phyloP scores from a whole-genome alignment of 2,888 invertebrate species.

The Platycheirus albimanus region DNA sequence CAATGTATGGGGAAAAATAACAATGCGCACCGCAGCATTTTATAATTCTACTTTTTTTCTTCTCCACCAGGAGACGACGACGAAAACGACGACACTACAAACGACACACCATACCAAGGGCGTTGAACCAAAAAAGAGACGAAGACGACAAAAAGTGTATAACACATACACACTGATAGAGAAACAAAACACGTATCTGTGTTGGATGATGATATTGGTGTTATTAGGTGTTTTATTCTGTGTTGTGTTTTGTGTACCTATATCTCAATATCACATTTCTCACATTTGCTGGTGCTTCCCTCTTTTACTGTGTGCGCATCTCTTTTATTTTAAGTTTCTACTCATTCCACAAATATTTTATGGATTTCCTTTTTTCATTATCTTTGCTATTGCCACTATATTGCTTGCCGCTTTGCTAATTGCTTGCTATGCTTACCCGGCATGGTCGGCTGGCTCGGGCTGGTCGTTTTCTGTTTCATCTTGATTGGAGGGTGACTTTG shows the following conservation, averaged over 20 bases:
- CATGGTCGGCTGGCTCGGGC: background rate
- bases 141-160: conserved; percentile 55
- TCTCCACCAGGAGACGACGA: conserved; percentile 23
- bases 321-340: conserved; percentile 45
- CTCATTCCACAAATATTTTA: conserved; percentile 67
- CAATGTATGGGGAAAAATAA: conserved; percentile 44
- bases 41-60: conserved; percentile 16
- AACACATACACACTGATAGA: conserved; percentile 43
- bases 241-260: no score
- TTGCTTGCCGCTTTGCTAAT: conserved; percentile 6
- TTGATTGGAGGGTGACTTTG: conserved; percentile 65
- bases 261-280: no score
- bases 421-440: conserved; percentile 13
- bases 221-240: conserved; percentile 57
- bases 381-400: conserved; percentile 12
- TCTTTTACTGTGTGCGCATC: conserved; percentile 67
- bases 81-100: conserved; percentile 33
- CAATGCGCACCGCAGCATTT: conserved; percentile 60
- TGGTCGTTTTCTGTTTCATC: background rate
- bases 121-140: conserved; percentile 70
- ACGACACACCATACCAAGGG: conserved; percentile 66
- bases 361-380: conserved; percentile 51
- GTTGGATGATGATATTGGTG: conserved; percentile 8
- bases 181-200: conserved; percentile 1
- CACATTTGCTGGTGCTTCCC: conserved; percentile 30